Percentiles rank a stretch among this genome's conserved stretches.
These are phyloP conservation scores for Chrosomus eos DNA, from an alignment of 2,797 vertebrate genomes.

Conservation along the genomic window DNA sequence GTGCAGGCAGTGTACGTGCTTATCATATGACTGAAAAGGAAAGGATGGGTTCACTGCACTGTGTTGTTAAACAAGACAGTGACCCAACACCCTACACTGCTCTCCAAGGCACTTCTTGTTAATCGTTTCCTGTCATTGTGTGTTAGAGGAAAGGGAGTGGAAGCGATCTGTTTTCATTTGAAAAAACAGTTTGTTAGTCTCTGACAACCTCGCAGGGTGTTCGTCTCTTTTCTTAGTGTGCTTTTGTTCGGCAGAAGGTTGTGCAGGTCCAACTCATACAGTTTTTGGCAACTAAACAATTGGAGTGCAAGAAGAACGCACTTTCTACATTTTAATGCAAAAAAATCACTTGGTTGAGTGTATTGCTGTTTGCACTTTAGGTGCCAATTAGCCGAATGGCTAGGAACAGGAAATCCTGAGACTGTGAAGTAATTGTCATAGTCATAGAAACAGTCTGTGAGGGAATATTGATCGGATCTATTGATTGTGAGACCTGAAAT, in stretches of 20 bases:
- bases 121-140: conserved; percentile 84
- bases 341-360: conserved; percentile 1
- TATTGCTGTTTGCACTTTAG: background rate
- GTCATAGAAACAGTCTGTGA: conserved; percentile 52
- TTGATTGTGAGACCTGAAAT: conserved; percentile 62
- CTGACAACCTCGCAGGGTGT: conserved; percentile 61
- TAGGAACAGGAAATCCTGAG: conserved; percentile 19
- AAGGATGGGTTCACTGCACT: conserved; percentile 53
- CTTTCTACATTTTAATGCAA: background rate
- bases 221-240: conserved; percentile 26
- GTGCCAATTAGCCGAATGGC: conserved; percentile 25
- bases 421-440: conserved; percentile 23
- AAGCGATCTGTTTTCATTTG: conserved; percentile 70
- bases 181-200: conserved; percentile 65
- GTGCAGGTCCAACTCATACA: background rate
- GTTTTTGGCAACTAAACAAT: conserved; percentile 2
- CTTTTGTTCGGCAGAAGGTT: background rate
- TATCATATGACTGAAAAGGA: conserved; percentile 30
- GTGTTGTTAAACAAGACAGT: conserved; percentile 39
- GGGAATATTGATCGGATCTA: conserved; percentile 61
- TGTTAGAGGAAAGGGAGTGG: conserved; percentile 74
- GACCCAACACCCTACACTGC: conserved; percentile 53
- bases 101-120: conserved; percentile 71
- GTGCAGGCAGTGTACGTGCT: conserved; percentile 15
- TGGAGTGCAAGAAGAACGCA: background rate